Conservation (phyloP, 2,888 invertebrate genomes). For the Hybos culiciformis region DNA sequence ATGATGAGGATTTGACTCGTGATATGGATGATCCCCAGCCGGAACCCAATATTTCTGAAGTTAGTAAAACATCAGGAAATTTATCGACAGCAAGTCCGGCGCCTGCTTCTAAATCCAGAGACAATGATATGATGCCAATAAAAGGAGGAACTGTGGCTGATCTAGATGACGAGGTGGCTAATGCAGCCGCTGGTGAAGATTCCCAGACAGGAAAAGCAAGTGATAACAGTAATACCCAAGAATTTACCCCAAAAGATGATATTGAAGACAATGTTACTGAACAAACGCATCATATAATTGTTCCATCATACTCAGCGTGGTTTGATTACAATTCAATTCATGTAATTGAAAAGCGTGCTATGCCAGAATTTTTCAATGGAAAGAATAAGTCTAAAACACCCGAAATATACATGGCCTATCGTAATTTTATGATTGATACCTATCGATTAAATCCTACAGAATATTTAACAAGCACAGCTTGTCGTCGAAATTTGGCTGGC, state of each 20-base stretch:
- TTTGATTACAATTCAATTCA: constrained; percentile 99
- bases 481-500: constrained; percentile 91
- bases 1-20: constrained; percentile 73
- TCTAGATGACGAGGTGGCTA: constrained; percentile 51
- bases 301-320: constrained; percentile 98
- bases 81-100: constrained; percentile 42
- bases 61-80: constrained; percentile 37
- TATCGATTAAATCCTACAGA: constrained; percentile 95
- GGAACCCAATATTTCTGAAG: constrained; percentile 71
- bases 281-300: constrained; percentile 96
- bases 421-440: constrained; percentile 99
- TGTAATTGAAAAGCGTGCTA: constrained; percentile 89
- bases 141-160: constrained; percentile 75
- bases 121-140: constrained; percentile 64
- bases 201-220: constrained; percentile 60
- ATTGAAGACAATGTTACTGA: constrained; percentile 94
- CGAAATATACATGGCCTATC: constrained; percentile 92
- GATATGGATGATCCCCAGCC: constrained; percentile 85
- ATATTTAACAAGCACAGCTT: constrained; percentile 95
- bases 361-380: constrained; percentile 97
- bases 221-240: constrained; percentile 56
- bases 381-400: constrained; percentile 98
- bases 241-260: constrained; percentile 51
- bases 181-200: constrained; percentile 42
- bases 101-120: constrained; percentile 46